Evolutionary conservation across 30 jellyfish, hydroid and myxozoan genomes (phyloP).

Genomic region (Cassiopea andromeda): DNA sequence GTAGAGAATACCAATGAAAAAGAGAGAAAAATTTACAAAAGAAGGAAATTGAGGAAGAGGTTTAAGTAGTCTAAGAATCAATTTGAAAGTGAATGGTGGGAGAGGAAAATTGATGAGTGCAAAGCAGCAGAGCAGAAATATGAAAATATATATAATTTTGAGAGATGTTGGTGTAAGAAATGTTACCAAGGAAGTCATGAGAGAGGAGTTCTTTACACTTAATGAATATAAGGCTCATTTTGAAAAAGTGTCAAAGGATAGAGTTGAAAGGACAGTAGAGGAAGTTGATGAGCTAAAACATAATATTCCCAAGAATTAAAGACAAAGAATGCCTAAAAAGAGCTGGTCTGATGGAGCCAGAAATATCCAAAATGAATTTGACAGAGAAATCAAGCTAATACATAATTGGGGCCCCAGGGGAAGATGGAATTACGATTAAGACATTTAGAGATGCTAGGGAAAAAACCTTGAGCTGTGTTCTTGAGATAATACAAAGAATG

Average conservation of each 20-base stretch:
- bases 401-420: conserved; percentile 9
- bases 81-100: not conserved
- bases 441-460: not conserved
- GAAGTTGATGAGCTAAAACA: not conserved
- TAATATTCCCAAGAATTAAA: not conserved
- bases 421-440: not conserved
- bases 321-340: conserved; percentile 4
- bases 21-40: not conserved
- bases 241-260: conserved; percentile 1
- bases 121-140: not conserved
- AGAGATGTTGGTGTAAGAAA: conserved; percentile 1
- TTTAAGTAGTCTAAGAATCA: not conserved
- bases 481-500: not conserved
- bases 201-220: conserved; percentile 6
- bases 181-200: not conserved
- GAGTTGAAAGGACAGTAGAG: not conserved
- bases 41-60: not conserved
- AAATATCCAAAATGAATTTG: conserved; percentile 3
- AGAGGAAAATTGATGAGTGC: not conserved
- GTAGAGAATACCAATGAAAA: not conserved
- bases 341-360: conserved; percentile 1
- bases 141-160: not conserved
- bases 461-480: conserved; percentile 1
- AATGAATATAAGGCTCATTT: not conserved
- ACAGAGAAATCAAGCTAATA: not conserved